Base-by-base conservation (phyloP, 2,113 vertebrate genomes). In the Meriones unguiculatus region DNA sequence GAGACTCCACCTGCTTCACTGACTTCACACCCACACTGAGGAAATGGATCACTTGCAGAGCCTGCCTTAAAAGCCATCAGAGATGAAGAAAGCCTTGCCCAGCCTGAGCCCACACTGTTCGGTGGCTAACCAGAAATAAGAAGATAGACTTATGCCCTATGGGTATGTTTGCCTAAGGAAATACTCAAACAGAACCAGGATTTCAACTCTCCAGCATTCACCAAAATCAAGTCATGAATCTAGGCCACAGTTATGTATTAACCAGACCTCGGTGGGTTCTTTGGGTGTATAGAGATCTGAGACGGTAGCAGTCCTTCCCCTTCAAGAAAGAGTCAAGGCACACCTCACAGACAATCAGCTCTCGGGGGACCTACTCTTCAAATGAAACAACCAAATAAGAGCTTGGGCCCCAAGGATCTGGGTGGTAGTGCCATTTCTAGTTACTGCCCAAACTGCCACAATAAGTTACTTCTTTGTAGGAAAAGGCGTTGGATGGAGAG, bases 151-250 rank as follows among this genome's bases (percentile, higher is more conserved):
- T 35, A n/a, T 65, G 11, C 35, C 50, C n/a, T 7, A 15, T 10
- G 80, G 7, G 84, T 52, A 28, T 2, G 1, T 35, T 64, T 73
- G 78, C 69, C 82, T 67, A 80, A 64, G 77, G 90, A 95, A 70
- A 90, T 11, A 86, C 14, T 87, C 54, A 89, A 13, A 73, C 25
- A 73, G 89, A 93, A 82, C 38, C 17, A 77, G 20, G 12, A 20
- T 24, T 62, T 28, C 59, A 13, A 81, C 18, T 1, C 22, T 93
- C 92, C 18, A 38, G 87, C 88, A 38, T 25, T 86, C 30, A 57
- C 15, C 69, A 65, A 94, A 70, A 57, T 73, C 65, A 92, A 94
- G 28, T 28, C 80, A 97, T 81, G 72, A 95, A 90, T 38, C 38
- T 89, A 24, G 59, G 88, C 59, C 46, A 35, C 5, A 64, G 59